These are phyloP conservation scores for Acleris laterana DNA, from an alignment of 2,888 invertebrate genomes.

Conservation along the genomic window DNA sequence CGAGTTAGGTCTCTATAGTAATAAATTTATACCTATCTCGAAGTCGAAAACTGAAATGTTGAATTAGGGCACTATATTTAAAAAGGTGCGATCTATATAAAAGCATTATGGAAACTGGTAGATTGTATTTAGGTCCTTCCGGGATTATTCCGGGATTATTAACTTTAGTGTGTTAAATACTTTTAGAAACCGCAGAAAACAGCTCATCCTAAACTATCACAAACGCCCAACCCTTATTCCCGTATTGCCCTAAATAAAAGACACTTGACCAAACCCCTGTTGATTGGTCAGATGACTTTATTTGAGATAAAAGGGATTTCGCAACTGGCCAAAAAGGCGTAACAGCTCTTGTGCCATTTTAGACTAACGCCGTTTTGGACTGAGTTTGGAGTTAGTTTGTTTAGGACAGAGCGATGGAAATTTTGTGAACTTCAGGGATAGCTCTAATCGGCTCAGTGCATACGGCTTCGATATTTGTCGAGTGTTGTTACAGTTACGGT, in stretches of 20 bases:
- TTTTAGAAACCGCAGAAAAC: background rate
- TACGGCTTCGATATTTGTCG: conserved; percentile 25
- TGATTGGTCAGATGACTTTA: conserved; percentile 37
- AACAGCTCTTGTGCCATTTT: background rate
- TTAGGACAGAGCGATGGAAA: conserved; percentile 18
- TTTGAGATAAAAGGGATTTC: conserved; percentile 31
- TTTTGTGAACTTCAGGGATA: conserved; percentile 25
- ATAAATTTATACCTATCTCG: no score
- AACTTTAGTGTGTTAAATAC: no score
- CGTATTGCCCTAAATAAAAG: conserved; percentile 34
- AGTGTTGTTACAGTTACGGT: conserved; percentile 3
- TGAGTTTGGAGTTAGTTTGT: conserved; percentile 18
- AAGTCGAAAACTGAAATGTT: no score
- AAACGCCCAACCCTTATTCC: conserved; percentile 6
- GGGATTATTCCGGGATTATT: no score
- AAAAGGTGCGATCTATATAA: no score
- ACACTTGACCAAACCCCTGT: conserved; percentile 20
- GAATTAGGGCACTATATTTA: no score
- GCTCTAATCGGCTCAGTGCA: conserved; percentile 30
- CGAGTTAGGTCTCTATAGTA: no score
- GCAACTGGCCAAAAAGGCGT: background rate
- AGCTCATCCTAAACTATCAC: background rate
- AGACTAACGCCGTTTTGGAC: conserved; percentile 6
- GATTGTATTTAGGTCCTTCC: no score
- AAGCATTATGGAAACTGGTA: no score